phyloP scores from a whole-genome alignment of 1,140 invertebrate genomes.

The Achatina immaculata region DNA sequence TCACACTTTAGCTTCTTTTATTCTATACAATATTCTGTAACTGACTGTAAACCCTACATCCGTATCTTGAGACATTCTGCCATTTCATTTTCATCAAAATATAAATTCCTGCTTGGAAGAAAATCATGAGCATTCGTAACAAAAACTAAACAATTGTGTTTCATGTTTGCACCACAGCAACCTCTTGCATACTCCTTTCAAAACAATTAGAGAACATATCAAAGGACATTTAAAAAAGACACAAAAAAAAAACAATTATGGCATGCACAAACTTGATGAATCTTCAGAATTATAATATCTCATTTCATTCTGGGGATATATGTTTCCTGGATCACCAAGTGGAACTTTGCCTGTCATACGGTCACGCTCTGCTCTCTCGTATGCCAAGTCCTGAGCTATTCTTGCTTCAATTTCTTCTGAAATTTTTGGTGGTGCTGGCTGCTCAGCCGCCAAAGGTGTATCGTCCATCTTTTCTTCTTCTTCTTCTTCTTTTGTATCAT shows the following conservation, averaged over 20 bases:
- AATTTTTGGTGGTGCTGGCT: constrained; percentile 20
- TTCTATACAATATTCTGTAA: too few relatives aligned
- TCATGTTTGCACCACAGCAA: too few relatives aligned
- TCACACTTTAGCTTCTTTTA: too few relatives aligned
- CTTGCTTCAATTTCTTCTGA: constrained; percentile 26
- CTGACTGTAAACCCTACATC: too few relatives aligned
- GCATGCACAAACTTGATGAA: constrained; percentile 39
- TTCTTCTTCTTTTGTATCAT: constrained; percentile 63
- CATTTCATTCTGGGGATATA: constrained; percentile 26
- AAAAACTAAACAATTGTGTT: too few relatives aligned
- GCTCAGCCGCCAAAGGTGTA: not conserved
- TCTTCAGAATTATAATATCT: constrained; percentile 36
- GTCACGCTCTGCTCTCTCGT: constrained; percentile 34
- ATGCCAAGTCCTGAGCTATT: constrained; percentile 30
- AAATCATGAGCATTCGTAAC: too few relatives aligned
- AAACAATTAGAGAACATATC: too few relatives aligned
- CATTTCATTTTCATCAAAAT: too few relatives aligned
- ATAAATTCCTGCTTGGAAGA: too few relatives aligned
- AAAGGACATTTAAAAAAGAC: too few relatives aligned
- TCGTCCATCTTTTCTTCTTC: constrained; percentile 36
- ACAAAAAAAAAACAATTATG: constrained; percentile 17
- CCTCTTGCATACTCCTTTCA: too few relatives aligned
- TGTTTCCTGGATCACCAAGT: constrained; percentile 29
- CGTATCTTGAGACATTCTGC: too few relatives aligned
- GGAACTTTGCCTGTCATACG: constrained; percentile 32